Base-by-base conservation (phyloP, 2,113 vertebrate species). In the Myocastor coypus region DNA sequence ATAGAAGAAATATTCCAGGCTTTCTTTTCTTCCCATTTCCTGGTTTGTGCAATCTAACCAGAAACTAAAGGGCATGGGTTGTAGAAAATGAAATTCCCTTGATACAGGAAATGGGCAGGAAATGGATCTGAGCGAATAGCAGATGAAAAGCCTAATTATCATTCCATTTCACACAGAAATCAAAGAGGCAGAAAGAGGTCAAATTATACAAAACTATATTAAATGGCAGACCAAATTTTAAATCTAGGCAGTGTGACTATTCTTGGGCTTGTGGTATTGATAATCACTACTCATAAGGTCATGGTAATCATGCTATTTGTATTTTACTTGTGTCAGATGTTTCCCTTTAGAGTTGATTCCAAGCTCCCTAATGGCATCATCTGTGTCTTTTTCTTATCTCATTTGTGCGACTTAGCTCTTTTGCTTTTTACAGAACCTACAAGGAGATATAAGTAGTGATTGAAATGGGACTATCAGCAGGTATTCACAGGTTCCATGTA, bases 141-240 rank as follows among this genome's bases (percentile, higher is more conserved):
- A 77, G n/a, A 81, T 61, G 24, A 82, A 89, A 87, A 91, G 26
- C 55, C 61, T 71, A 90, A 78, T 88, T 80, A 94, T 96, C 59
- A 78, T 46, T 55, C 55, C 6, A 34, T 87, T 84, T 87, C 83
- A 75, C 26, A 87, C 17, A 87, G n/a, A 75, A 88, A n/a, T 85
- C 40, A 55, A 88, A 50, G 71, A 95, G 34, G 69, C 57, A 94
- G 42, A 73, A 91, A 68, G 42, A 84, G 63, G 59, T 85, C 59
- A 85, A 68, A 59, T 64, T 32, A 50, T 10, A n/a, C 57, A 22
- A 85, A 94, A 84, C 5, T 28, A 87, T 13, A 64, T 3, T 71
- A 78, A 77, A 22, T 85, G 24, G 57, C 68, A 77, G 24, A 32
- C 63, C 42, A 75, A 52, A 34, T 68, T 87, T 87, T 61, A 81